These are phyloP conservation scores for Limenitis camilla DNA, from an alignment of 2,888 invertebrate species.

Conservation along the genomic window DNA sequence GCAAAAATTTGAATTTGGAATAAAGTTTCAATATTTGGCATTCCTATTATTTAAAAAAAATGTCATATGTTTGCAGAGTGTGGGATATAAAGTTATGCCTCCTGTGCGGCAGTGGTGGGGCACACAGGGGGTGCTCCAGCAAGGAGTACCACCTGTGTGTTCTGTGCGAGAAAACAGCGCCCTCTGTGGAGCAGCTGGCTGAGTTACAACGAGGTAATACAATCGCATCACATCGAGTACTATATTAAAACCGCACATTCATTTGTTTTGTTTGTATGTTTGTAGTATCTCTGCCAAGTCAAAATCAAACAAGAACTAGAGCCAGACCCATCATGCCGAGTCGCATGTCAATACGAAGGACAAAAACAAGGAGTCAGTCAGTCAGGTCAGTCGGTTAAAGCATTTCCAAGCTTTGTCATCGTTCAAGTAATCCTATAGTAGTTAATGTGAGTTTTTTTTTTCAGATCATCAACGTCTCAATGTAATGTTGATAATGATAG, in stretches of 20 bases:
- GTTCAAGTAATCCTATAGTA: background rate
- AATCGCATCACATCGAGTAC: too few relatives aligned
- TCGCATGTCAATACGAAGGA: slow-evolving; percentile 55
- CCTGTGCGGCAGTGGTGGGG: slow-evolving; percentile 45
- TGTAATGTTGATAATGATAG: too few relatives aligned
- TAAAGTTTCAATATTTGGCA: too few relatives aligned
- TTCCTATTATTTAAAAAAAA: too few relatives aligned
- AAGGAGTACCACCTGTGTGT: slow-evolving; percentile 32
- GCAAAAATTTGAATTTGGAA: too few relatives aligned
- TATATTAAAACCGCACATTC: too few relatives aligned
- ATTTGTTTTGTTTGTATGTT: too few relatives aligned
- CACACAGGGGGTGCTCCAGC: too few relatives aligned
- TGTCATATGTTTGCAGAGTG: slow-evolving; percentile 28
- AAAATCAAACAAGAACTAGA: slow-evolving; percentile 26
- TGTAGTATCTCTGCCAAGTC: slow-evolving; percentile 40
- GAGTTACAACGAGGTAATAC: background rate
- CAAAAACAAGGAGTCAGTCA: slow-evolving; percentile 32
- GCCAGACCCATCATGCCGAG: slow-evolving; percentile 49
- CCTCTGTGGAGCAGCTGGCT: slow-evolving; percentile 32
- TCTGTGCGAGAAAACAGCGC: slow-evolving; percentile 44
- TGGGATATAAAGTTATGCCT: slow-evolving; percentile 56
- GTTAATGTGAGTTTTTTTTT: too few relatives aligned
- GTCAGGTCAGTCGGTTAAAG: slow-evolving; percentile 23
- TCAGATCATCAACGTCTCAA: slow-evolving; percentile 23
- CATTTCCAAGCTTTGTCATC: background rate